A percentile compares a stretch with the other conserved stretches of the same genome.
These are phyloP conservation scores for Mythimna impura DNA, from an alignment of 2,888 invertebrate genomes.

Conservation along the genomic window DNA sequence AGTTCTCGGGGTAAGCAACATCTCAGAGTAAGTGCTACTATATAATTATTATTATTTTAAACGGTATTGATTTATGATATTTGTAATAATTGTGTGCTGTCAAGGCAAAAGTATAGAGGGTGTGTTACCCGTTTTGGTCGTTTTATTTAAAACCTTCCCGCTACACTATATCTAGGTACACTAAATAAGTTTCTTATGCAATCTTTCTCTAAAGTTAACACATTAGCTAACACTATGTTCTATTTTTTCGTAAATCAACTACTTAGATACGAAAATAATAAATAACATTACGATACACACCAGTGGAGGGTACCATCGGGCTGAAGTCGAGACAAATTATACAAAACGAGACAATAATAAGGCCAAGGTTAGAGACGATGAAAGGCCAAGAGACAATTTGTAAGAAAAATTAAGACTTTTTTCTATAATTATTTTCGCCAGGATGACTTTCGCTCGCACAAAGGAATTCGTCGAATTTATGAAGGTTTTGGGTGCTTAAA, in stretches of 20 bases:
- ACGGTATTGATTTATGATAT: no score
- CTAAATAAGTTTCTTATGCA: no score
- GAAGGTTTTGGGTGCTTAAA: conserved; percentile 21
- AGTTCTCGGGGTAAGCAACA: no score
- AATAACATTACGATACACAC: conserved; percentile 58
- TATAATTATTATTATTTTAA: no score
- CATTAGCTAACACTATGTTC: no score
- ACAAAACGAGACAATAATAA: conserved; percentile 60
- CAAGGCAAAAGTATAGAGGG: no score
- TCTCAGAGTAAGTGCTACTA: no score
- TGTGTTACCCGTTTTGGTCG: no score
- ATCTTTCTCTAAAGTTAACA: no score
- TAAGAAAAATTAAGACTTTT: conserved; percentile 61
- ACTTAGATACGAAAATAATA: conserved; percentile 46
- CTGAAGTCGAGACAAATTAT: conserved; percentile 63
- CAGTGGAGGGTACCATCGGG: conserved; percentile 54
- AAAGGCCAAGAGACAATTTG: conserved; percentile 58
- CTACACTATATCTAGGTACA: no score
- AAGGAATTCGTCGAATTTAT: conserved; percentile 51
- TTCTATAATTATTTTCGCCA: conserved; percentile 61
- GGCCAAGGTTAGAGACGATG: conserved; percentile 54
- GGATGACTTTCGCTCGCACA: conserved; percentile 53
- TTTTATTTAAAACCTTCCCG: no score
- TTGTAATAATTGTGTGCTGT: no score
- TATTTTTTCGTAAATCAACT: conserved; percentile 17